Evolutionary conservation across 2,888 invertebrate genomes (phyloP).

Genomic region (Caradrina kadenii): DNA sequence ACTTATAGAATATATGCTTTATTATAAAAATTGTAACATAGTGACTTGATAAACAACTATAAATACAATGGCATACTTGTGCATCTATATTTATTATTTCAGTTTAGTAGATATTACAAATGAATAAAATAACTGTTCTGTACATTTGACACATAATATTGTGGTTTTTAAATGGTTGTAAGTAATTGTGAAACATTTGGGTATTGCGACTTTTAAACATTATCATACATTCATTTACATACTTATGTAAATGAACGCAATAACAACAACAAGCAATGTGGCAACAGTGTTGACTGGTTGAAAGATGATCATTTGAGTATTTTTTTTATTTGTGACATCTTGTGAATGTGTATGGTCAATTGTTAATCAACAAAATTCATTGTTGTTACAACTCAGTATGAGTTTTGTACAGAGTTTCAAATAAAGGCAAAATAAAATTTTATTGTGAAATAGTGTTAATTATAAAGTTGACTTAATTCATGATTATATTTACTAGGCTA

Average conservation of each 20-base stretch:
- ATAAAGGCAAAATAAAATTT: neutral
- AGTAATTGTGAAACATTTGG: slow-evolving; percentile 20
- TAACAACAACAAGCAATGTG: too few relatives aligned
- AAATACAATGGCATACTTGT: neutral
- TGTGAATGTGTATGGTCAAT: slow-evolving; percentile 3
- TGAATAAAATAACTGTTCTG: slow-evolving; percentile 4
- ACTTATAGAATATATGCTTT: neutral
- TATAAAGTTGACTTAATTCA: neutral
- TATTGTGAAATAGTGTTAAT: slow-evolving; percentile 1
- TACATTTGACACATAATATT: neutral
- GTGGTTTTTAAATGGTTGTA: slow-evolving; percentile 3
- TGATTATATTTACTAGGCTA: slow-evolving; percentile 8
- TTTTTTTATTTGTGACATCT: neutral
- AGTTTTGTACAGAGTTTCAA: slow-evolving; percentile 4
- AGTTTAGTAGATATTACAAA: slow-evolving; percentile 8
- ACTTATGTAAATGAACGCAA: too few relatives aligned
- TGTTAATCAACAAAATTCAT: neutral
- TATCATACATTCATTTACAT: slow-evolving; percentile 32
- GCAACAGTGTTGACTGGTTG: neutral
- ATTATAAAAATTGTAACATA: neutral
- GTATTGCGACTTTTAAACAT: slow-evolving; percentile 1
- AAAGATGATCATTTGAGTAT: slow-evolving; percentile 1
- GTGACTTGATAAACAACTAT: neutral
- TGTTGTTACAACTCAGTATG: neutral
- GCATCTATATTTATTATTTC: neutral